Conservation (phyloP, 1,140 invertebrate genomes). For the Anoplophora glabripennis region DNA sequence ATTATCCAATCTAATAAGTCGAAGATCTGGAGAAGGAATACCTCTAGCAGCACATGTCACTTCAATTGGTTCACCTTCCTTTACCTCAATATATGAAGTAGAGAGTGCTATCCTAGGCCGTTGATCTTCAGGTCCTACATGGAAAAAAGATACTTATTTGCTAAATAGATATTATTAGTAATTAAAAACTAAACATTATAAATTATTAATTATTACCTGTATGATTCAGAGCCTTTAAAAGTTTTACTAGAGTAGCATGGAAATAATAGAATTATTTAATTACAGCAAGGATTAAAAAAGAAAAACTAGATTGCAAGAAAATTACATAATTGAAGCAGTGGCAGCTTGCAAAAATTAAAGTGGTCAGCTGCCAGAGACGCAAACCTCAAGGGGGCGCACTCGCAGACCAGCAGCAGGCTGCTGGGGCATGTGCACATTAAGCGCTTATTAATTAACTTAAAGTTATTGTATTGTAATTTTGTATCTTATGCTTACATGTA, state of each 20-base stretch:
- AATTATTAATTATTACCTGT: too few relatives aligned
- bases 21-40: slow-evolving; percentile 67
- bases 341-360: slow-evolving; percentile 1
- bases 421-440: too few relatives aligned
- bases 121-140: slow-evolving; percentile 45
- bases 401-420: too few relatives aligned
- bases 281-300: too few relatives aligned
- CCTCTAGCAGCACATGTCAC: slow-evolving; percentile 73
- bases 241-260: slow-evolving; percentile 12
- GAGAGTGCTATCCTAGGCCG: slow-evolving; percentile 62
- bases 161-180: not conserved
- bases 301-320: not conserved
- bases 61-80: slow-evolving; percentile 72
- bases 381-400: too few relatives aligned
- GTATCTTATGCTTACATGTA: too few relatives aligned
- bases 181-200: not conserved
- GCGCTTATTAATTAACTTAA: too few relatives aligned
- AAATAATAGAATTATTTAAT: not conserved
- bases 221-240: slow-evolving; percentile 10
- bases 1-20: slow-evolving; percentile 65
- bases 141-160: slow-evolving; percentile 5
- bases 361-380: not conserved
- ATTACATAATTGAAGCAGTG: not conserved
- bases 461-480: too few relatives aligned
- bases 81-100: slow-evolving; percentile 63